Percentiles rank a stretch among this genome's conserved stretches.
Evolutionary conservation across 2,113 vertebrate genomes (phyloP).

Genomic region (Cyprinodon variegatus): DNA sequence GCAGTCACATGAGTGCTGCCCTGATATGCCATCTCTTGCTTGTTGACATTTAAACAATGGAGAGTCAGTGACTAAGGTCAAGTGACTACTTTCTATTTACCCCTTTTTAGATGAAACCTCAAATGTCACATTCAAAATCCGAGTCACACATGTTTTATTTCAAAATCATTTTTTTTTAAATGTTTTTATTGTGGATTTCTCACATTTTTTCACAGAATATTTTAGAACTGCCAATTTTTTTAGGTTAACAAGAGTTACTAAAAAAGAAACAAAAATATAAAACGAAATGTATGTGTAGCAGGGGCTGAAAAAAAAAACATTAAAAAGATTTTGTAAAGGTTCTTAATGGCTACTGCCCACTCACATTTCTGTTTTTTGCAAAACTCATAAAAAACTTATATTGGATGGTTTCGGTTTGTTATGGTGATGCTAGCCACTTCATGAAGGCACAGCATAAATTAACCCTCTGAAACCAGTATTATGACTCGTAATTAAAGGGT

Average conservation of each 20-base stretch:
- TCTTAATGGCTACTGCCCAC: no score
- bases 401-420: no score
- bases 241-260: not conserved
- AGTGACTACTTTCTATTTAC: conserved; percentile 17
- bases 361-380: no score
- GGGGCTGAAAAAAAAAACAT: not conserved
- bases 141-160: conserved; percentile 8
- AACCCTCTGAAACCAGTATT: no score
- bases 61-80: conserved; percentile 18
- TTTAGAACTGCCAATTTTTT: not conserved
- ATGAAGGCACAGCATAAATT: no score
- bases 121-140: conserved; percentile 9
- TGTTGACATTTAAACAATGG: conserved; percentile 30
- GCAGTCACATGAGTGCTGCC: conserved; percentile 8
- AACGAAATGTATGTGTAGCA: not conserved
- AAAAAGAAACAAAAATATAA: not conserved
- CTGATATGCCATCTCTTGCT: conserved; percentile 19
- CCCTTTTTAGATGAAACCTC: conserved; percentile 19
- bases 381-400: no score
- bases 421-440: no score
- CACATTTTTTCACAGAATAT: not conserved
- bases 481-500: no score
- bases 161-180: not conserved
- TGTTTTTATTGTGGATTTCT: not conserved
- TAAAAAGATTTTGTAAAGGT: no score